Base-by-base conservation (phyloP, 2,797 vertebrate species). In the Crocidura indochinensis region DNA sequence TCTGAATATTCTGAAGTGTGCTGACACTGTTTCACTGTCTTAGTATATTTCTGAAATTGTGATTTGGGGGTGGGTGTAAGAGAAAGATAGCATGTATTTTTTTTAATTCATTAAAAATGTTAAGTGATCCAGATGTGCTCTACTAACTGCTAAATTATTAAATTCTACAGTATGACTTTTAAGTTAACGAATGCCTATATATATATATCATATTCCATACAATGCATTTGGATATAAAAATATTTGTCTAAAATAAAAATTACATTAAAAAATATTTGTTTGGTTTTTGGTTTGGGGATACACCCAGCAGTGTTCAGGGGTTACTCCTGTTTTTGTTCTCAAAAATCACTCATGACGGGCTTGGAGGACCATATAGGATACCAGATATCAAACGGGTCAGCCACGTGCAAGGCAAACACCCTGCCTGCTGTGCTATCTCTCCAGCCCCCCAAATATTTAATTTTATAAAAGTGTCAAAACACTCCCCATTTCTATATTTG, bases 231-330 rank as follows among this genome's bases (percentile, higher is more conserved):
- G 56, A 49, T 88, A 3, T 10, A 93, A 81, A 92, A 87, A 51
- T 84, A 91, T 27, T 56, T 80, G 78, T 2, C 20, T 56, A n/a
- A n/a, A n/a, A n/a, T n/a, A n/a, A n/a, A n/a, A n/a, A n/a, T n/a
- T n/a, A n/a, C n/a, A n/a, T n/a, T n/a, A n/a, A 93, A 81, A 92
- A 87, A 51, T 84, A 38, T 38, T 38, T 38, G 38, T 38, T 38
- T 38, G 38, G 5, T 38, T 38, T 38, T 38, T 38, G 38, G 38
- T 38, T 38, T 38, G 2, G 38, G 38, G 38, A 38, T 38, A 38
- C 38, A 38, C 5, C 38, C 38, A 38, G 38, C 38, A 38, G 38
- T 38, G 38, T 38, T 38, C 38, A 38, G 38, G 38, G 38, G 5
- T 38, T 38, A 38, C 38, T 38, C 38, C 38, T 38, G 5, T 2